Evolutionary conservation across 2,797 vertebrate species (phyloP), one percentile per base, ranked within the genome.

Genomic region (Acanthiza pusilla): DNA sequence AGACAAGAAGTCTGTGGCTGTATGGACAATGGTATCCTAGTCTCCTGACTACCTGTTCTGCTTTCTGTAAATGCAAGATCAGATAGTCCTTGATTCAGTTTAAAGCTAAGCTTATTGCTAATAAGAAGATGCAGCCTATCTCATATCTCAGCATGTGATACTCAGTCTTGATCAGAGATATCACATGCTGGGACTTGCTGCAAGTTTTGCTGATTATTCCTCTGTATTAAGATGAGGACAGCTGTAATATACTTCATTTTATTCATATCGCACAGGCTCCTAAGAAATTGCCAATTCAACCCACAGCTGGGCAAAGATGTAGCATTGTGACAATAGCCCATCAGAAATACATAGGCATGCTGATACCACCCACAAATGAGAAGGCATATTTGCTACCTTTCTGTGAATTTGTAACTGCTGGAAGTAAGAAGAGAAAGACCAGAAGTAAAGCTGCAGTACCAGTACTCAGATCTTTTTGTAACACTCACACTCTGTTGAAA

Each of bases 151-250:
- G 91, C 87, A 68, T 91, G 91, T 54, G 80, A 93, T 79, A 91
- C 63, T 96, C 95, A 86, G 0, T 88, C 80, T 85, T 93, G 93
- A 97, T 95, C 94, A 95, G 94, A 94, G 45, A 76, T 85, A 93
- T 78, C 83, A 82, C 93, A 95, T 93, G 86, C 95, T 96, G 92
- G 40, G 86, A 93, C 83, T 90, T 88, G 76, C 91, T 82, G 71
- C 85, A 93, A 93, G 82, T 90, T 92, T 93, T 93, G 61, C 78
- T 95, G 91, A 93, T 96, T 96, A 94, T 95, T 96, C 66, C 71
- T 91, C 91, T 95, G 88, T 97, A 96, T 97, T 96, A 97, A 94
- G 95, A 96, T 91, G 71, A 96, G 78, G 67, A 88, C 87, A 96
- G 93, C 85, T 97, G 78, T 97, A 95, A 95, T 90, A 94, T 29